Evolutionary conservation across 1,140 invertebrate species (phyloP), one percentile per base, ranked within the genome.

Genomic region (Hylaeus volcanicus): DNA sequence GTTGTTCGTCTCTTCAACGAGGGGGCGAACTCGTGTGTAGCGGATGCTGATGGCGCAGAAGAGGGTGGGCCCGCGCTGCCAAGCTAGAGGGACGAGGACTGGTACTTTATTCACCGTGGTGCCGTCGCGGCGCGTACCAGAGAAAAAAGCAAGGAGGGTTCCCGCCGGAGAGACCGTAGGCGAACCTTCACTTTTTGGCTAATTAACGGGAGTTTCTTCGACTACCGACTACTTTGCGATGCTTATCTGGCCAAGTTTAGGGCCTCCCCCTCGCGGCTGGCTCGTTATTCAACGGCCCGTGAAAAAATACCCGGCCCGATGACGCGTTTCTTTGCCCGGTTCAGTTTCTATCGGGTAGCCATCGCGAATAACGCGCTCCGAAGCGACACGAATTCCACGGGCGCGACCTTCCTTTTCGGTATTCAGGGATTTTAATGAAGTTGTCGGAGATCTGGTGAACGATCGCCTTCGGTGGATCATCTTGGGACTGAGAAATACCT

Each of bases 181-280:
- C 74, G 74, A 83, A 73, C 63, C 69, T 74, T 86, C 83, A 90
- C 86, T 90, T 91, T 92, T 92, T 88, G 87, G 88, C 87, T 92
- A 92, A 92, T 92, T 92, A 92, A 90, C 88, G 69, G 73, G 68
- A 86, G 79, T 82, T 89, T 69, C 79, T 86, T 85, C 82, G 88
- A 88, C 88, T 88, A 89, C 85, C 87, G 82, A 78, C 82, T 76
- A 86, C 80, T 80, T 56, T 61, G 45, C 73, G 90, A 91, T 90
- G 84, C 79, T 90, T 92, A 92, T 92, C 90, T 72, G 81, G 72
- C 26, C 74, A 65, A 88, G 74, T 88, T 89, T 89, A 87, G 85
- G 86, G 83, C 84, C 86, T 51, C 84, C 70, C 26, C 55, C 43
- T 41, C 51, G 51, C 60, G 39, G n/a, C 53, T 45, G 14, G 68